Evolutionary conservation across 2,797 vertebrate species (phyloP), one percentile per base, ranked within the genome.

Genomic region (Semotilus atromaculatus): DNA sequence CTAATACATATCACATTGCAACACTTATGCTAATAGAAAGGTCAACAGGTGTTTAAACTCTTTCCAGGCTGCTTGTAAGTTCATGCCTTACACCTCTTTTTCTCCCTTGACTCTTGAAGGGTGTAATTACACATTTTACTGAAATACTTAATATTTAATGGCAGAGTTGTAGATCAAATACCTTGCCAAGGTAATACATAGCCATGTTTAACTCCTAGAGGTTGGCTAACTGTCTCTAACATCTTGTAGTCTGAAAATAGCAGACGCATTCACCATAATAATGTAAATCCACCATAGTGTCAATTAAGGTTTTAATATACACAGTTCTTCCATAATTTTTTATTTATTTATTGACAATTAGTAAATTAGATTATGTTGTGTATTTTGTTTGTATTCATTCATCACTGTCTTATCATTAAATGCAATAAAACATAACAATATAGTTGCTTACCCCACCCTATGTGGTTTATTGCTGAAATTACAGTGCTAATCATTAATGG

Each of bases 381-480:
- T 48, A 8, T 73, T 64, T 51, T 26, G 10, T 29, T 38, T 51
- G 7, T 64, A 51, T 73, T 72, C 21, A 18, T 11, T 23, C 70
- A 60, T 70, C 26, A 71, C 23, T 73, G 53, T 82, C 36, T 60
- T n/a, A 9, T 40, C 10, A 77, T 31, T 43, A 43, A 53, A 2
- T 81, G 51, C 9, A 60, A 71, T 71, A 43, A 5, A 36, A 62
- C n/a, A 73, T 45, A 60, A 81, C 29, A 71, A 48, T 9, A 55
- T 40, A 45, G 31, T 62, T 14, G 26, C 11, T 79, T 36, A 34
- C 7, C 23, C 18, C 18, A 48, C 70, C 5, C 26, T 81, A 7
- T 21, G 45, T 81, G 31, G 16, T 16, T 29, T 86, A 48, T 38
- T 76, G 68, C 36, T 76, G 79, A 68, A 86, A 78, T 84, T 34